A percentile compares a stretch with the other conserved stretches of the same genome.
phyloP scores from a whole-genome alignment of 2,888 invertebrate genomes.

The Cacoxenus indagator region DNA sequence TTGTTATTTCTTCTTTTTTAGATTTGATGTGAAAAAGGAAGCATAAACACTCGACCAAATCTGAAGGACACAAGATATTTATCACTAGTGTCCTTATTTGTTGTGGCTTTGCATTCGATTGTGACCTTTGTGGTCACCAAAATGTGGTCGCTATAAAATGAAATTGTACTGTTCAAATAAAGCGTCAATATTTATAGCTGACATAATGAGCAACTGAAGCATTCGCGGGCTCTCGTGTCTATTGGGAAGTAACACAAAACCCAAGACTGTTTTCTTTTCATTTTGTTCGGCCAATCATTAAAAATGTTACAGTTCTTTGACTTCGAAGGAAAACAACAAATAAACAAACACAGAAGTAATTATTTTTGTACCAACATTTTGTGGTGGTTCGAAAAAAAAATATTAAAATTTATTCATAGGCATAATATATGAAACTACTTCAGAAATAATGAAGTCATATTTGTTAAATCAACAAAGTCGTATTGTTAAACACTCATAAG shows the following conservation, averaged over 20 bases:
- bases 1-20: neutral
- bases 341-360: conserved; percentile 47
- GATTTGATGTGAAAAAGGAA: neutral
- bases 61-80: neutral
- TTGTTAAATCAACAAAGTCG: conserved; percentile 44
- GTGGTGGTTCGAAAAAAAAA: conserved; percentile 36
- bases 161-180: too few species aligned
- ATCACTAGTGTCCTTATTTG: too few species aligned
- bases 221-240: too few species aligned
- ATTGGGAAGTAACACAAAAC: too few species aligned
- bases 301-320: too few species aligned
- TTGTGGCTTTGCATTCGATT: too few species aligned
- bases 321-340: too few species aligned
- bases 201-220: too few species aligned
- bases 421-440: conserved; percentile 39
- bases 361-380: neutral
- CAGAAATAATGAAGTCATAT: conserved; percentile 57
- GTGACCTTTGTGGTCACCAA: neutral
- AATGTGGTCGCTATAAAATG: conserved; percentile 16
- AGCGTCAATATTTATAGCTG: too few species aligned
- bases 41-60: neutral
- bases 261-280: too few species aligned
- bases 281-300: neutral
- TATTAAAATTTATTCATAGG: conserved; percentile 15
- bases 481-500: neutral